Evolutionary conservation across 2,113 vertebrate genomes (phyloP), one percentile per base, ranked within the genome.

Genomic region (Callionymus lyra): DNA sequence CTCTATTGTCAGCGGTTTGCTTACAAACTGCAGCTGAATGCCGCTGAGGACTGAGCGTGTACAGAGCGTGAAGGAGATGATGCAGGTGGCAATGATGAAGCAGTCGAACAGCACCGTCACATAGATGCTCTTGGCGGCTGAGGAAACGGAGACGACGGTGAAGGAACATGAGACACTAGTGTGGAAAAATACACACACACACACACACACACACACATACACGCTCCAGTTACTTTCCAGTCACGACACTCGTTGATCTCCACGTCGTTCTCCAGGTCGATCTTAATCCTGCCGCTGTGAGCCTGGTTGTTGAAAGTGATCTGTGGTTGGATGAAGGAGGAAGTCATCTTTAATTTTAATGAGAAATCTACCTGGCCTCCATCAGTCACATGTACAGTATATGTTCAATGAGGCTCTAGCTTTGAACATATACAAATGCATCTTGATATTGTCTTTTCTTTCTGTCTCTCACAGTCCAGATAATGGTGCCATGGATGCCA

Each of bases 211-310:
- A 6, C 10, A 17, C 55, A 89, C 90, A 87, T 86, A 98, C 95
- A 83, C 40, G 86, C 91, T 52, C 91, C 91, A 14, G 82, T 86
- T 47, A 97, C 79, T 9, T 90, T 91, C 89, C 91, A 93, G 52
- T 92, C 88, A 80, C 77, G 87, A 77, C 95, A 97, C 70, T 98
- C 91, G 37, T 82, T 88, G 68, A 97, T 93, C 0, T 87, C 81
- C 56, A 94, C 90, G 14, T 94, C 85, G 0, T 84, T 90, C 61
- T 95, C 90, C 59, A 98, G 80, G 41, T 84, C 83, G 38, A 98
- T 83, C 75, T 86, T 89, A 56, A 98, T 93, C 75, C 87, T 87
- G 71, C 95, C 95, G 44, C 94, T 98, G 65, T 97, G 94, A 43
- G 81, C 91, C 65, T 83, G 84, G 74, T 98, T 97, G 82, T 92